Evolutionary conservation across 2,113 vertebrate species (phyloP).

Genomic region (Poicephalus gulielmi): DNA sequence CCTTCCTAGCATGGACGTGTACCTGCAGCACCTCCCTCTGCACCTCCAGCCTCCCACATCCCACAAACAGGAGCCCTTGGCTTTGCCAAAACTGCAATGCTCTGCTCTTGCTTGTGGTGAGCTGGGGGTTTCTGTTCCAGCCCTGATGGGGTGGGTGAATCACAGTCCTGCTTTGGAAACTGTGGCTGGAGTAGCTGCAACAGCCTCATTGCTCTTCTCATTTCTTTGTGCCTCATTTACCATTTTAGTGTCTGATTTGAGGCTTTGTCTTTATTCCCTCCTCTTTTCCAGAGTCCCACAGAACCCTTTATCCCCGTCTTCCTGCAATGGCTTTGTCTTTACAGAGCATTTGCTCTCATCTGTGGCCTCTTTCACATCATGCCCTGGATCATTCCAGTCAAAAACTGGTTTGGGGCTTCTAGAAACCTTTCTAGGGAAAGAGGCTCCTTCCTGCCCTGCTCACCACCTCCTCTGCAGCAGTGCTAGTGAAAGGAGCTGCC

Average conservation of each 20-base stretch:
- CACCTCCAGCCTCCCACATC: neutral
- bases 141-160: neutral
- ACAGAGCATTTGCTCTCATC: neutral
- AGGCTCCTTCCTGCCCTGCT: neutral
- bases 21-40: neutral
- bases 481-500: rapidly evolving
- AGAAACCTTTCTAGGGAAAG: neutral
- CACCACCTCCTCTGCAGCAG: neutral
- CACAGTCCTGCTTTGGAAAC: neutral
- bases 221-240: neutral
- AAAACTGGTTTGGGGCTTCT: neutral
- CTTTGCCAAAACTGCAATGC: neutral
- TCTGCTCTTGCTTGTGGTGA: neutral
- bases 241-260: neutral
- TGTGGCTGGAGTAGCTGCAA: neutral
- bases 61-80: neutral
- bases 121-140: neutral
- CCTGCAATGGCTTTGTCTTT: neutral
- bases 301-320: neutral
- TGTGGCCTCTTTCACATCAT: neutral
- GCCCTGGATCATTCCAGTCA: neutral
- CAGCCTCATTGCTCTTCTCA: neutral
- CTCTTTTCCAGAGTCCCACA: neutral
- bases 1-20: rapidly evolving
- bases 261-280: neutral